These are phyloP conservation scores for Pao palembangensis DNA, from an alignment of 2,113 vertebrate species.

Conservation along the genomic window DNA sequence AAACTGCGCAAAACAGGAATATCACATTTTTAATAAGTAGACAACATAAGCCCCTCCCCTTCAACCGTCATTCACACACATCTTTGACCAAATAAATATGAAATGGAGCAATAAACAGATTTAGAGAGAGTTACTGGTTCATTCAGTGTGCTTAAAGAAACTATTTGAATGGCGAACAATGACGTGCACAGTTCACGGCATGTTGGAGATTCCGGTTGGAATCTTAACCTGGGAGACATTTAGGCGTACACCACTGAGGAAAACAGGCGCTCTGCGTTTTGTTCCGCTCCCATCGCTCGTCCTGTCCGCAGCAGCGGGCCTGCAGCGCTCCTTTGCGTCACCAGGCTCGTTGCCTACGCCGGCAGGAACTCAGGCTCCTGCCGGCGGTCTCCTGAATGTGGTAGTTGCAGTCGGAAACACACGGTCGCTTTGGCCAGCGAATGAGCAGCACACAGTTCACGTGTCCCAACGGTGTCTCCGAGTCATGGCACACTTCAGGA, in stretches of 20 bases:
- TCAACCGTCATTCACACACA: conserved; percentile 13
- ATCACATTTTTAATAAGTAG: conserved; percentile 71
- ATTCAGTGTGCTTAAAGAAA: conserved; percentile 1
- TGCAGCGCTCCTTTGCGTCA: conserved; percentile 31
- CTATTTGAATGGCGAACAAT: conserved; percentile 4
- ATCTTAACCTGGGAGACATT: neutral
- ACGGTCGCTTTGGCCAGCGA: neutral
- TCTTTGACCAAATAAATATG: conserved; percentile 8
- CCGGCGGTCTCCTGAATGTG: neutral
- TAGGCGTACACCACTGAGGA: conserved; percentile 11
- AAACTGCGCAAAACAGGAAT: conserved; percentile 72
- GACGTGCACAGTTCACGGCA: conserved; percentile 25
- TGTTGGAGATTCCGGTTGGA: neutral
- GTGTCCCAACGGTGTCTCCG: conserved; percentile 54
- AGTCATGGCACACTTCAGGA: conserved; percentile 68
- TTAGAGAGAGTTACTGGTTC: conserved; percentile 11
- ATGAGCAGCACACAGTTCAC: conserved; percentile 66
- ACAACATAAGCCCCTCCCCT: conserved; percentile 52
- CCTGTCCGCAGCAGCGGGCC: conserved; percentile 23
- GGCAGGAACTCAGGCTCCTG: conserved; percentile 11
- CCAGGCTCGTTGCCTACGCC: conserved; percentile 21
- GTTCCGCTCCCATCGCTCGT: conserved; percentile 23
- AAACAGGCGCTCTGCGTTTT: conserved; percentile 23
- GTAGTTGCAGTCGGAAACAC: too few relatives aligned
- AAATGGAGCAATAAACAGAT: conserved; percentile 26